phyloP scores from a whole-genome alignment of 2,888 invertebrate genomes.

The Epinotia nisella region DNA sequence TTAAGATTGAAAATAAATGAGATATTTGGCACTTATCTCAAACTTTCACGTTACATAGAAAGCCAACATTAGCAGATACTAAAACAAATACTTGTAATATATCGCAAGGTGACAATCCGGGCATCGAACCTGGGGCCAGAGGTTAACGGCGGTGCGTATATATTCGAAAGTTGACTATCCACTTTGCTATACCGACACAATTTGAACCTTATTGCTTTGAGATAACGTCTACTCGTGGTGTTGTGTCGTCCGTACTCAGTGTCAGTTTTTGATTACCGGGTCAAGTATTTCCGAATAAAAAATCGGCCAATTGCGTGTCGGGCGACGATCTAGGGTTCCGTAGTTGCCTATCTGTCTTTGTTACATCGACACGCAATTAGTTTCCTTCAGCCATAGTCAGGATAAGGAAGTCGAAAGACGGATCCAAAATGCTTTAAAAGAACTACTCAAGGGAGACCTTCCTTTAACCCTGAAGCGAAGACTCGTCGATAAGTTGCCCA shows the following conservation, averaged over 20 bases:
- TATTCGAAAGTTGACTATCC: conserved; percentile 69
- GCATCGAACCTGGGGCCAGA: conserved; percentile 52
- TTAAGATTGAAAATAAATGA: neutral
- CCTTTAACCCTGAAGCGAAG: too few species aligned
- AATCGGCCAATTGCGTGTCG: too few species aligned
- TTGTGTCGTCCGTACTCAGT: neutral
- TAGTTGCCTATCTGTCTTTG: too few species aligned
- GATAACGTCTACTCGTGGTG: neutral
- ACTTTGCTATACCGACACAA: conserved; percentile 47
- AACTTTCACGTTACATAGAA: conserved; percentile 42
- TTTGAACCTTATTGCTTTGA: neutral
- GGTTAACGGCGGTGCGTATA: conserved; percentile 52
- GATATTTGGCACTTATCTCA: conserved; percentile 32
- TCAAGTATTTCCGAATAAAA: conserved; percentile 49
- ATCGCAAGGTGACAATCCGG: conserved; percentile 34
- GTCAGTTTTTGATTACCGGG: conserved; percentile 52
- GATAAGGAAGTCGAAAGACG: too few species aligned
- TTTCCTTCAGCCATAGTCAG: too few species aligned
- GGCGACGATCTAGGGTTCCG: too few species aligned
- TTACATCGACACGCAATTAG: too few species aligned
- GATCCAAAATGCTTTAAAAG: too few species aligned
- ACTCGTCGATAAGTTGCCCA: too few species aligned
- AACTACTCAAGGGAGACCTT: too few species aligned
- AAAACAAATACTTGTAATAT: conserved; percentile 36
- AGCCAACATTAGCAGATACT: conserved; percentile 18